Conservation (phyloP, 2,888 invertebrate genomes). For the Synanthedon andrenaeformis region DNA sequence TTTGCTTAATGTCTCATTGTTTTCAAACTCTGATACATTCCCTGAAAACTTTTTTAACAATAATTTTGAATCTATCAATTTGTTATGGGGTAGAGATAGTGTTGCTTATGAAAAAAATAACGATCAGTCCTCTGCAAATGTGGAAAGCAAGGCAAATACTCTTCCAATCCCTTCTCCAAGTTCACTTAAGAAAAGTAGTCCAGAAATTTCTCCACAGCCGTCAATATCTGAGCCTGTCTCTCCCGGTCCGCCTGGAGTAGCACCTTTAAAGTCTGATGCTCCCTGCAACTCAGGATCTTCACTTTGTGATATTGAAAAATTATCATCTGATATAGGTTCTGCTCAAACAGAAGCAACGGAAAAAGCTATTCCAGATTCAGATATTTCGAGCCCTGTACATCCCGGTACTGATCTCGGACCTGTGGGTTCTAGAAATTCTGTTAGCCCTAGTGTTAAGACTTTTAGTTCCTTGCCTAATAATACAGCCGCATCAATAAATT, state of each 20-base stretch:
- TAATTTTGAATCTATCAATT: neutral
- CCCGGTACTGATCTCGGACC: neutral
- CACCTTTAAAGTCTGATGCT: neutral
- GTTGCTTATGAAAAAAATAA: neutral
- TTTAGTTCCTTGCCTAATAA: no score
- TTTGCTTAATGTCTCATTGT: neutral
- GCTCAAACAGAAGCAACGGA: no score
- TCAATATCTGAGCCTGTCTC: neutral
- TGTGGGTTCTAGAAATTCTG: neutral
- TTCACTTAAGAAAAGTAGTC: neutral
- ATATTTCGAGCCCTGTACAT: neutral
- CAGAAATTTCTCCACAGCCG: neutral
- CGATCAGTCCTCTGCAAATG: neutral
- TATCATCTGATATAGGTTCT: no score
- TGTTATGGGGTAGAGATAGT: neutral
- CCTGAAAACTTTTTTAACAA: neutral
- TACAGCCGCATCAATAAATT: neutral
- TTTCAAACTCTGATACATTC: neutral
- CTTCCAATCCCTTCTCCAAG: neutral
- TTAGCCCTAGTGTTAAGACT: neutral
- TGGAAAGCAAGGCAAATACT: neutral
- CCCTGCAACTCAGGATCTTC: no score
- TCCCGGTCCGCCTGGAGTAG: neutral
- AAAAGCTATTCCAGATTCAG: no score
- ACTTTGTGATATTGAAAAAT: no score